A percentile compares a stretch with the other conserved stretches of the same genome.
phyloP scores from a whole-genome alignment of 2,113 vertebrate genomes.

The Crocuta crocuta region DNA sequence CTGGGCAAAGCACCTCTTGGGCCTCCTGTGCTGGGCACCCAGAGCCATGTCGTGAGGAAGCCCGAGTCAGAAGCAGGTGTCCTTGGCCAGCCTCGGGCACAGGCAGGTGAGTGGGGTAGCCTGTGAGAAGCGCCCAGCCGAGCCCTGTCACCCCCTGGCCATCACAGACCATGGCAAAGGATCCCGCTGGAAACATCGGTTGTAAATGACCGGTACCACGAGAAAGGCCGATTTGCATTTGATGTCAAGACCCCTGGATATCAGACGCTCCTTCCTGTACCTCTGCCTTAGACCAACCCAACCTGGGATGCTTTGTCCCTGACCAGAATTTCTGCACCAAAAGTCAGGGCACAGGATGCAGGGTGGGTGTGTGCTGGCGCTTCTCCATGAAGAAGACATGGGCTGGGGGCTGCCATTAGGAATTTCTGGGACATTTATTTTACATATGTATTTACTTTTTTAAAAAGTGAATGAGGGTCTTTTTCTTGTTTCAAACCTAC shows the following conservation, averaged over 20 bases:
- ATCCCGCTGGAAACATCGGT: constrained; percentile 60
- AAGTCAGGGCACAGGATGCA: fast-evolving
- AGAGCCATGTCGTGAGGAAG: fast-evolving
- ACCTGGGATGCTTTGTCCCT: not conserved
- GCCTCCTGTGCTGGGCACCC: not conserved
- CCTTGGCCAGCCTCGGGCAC: not conserved
- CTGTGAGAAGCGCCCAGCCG: not conserved
- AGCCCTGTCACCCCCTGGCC: not conserved
- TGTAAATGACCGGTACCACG: not conserved
- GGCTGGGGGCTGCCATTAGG: not conserved
- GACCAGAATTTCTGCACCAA: not conserved
- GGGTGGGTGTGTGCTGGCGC: no score
- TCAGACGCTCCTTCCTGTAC: fast-evolving
- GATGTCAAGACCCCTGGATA: not conserved
- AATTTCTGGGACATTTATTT: not conserved
- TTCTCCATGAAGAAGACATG: not conserved
- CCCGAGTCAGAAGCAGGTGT: fast-evolving
- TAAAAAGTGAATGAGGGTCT: not conserved
- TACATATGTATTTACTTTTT: not conserved
- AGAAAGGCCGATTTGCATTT: not conserved
- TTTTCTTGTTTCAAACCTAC: not conserved
- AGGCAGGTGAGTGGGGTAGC: no score
- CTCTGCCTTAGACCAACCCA: not conserved
- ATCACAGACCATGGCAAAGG: no score
- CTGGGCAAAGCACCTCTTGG: fast-evolving